Evolutionary conservation across 2,113 vertebrate genomes (phyloP).

Genomic region (Australoheros scitulus): DNA sequence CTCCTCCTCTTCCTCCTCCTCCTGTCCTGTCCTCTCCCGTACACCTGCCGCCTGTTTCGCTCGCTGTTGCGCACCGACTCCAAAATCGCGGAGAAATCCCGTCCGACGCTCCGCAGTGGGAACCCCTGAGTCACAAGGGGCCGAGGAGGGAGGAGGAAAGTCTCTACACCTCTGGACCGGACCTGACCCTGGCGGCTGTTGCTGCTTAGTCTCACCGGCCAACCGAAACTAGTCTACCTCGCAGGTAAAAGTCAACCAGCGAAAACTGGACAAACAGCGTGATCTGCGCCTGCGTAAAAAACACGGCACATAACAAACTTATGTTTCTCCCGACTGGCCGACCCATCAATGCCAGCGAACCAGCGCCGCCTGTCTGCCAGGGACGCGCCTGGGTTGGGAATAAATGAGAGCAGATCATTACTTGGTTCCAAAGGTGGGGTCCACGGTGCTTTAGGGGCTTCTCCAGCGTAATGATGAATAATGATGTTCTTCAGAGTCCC

Average conservation of each 20-base stretch:
- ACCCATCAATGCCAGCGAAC: slow-evolving; percentile 38
- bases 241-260: slow-evolving; percentile 83
- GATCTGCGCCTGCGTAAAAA: slow-evolving; percentile 80
- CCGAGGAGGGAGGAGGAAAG: not conserved
- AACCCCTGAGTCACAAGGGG: slow-evolving; percentile 40
- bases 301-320: slow-evolving; percentile 78
- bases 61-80: slow-evolving; percentile 74
- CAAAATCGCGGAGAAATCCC: slow-evolving; percentile 63
- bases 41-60: slow-evolving; percentile 76
- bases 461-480: not conserved
- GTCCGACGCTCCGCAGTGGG: slow-evolving; percentile 59
- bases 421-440: slow-evolving; percentile 7
- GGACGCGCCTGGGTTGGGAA: not conserved
- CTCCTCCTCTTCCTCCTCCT: slow-evolving; percentile 25
- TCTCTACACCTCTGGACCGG: slow-evolving; percentile 26
- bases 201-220: slow-evolving; percentile 13
- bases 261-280: slow-evolving; percentile 82
- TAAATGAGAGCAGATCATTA: not conserved
- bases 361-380: slow-evolving; percentile 78
- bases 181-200: not conserved
- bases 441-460: slow-evolving; percentile 1
- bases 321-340: slow-evolving; percentile 48
- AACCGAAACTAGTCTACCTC: slow-evolving; percentile 77
- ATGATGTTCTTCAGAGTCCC: not conserved
- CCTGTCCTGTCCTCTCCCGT: slow-evolving; percentile 49